Base-by-base conservation (phyloP, 2,113 vertebrate species). In the Atherinomorus stipes region DNA sequence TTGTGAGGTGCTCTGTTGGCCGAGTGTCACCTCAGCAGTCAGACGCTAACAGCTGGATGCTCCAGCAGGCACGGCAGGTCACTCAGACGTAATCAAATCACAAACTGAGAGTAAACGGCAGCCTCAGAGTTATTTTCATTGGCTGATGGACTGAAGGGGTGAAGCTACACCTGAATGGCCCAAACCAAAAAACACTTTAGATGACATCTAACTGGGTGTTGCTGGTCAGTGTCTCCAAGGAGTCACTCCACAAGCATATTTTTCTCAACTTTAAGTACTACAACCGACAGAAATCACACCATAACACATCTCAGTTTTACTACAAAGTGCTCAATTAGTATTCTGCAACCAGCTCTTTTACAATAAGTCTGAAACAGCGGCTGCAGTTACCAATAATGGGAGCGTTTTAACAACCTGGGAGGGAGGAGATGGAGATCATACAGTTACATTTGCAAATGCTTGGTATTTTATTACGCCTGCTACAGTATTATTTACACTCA, bases 1-100 rank as follows among this genome's bases (percentile, higher is more conserved):
- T 47, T 19, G 44, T 15, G 44, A 18, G 44, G 44, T 7, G 4
- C 16, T 45, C 44, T 15, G 44, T 47, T 7, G 44, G 44, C 9
- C 44, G 16, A n/a, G 44, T 15, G 44, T 47, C 44, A 13, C 18
- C 18, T 52, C 34, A 31, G 25, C 23, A 11, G 63, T 31, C 11
- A 16, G 44, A 16, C 4, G 42, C 31, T 1, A 53, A 69, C 77
- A 74, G 77, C 77, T 80, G 64, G 64, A 64, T 34, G 47, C 8
- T 64, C 23, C 57, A 58, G 38, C 45, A 47, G 64, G 25, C 44
- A 42, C 51, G 40, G 56, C 73, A 44, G 56, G 56, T 21, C 31
- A 28, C 21, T 50, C 34, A 2, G 10, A 62, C 18, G 4, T 45
- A 71, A 77, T 64, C 38, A 40, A 50, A 71, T 65, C 64, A 60